Evolutionary conservation across 2,888 invertebrate species (phyloP), one percentile per base, ranked within the genome.

Genomic region (Schizaphis graminum): DNA sequence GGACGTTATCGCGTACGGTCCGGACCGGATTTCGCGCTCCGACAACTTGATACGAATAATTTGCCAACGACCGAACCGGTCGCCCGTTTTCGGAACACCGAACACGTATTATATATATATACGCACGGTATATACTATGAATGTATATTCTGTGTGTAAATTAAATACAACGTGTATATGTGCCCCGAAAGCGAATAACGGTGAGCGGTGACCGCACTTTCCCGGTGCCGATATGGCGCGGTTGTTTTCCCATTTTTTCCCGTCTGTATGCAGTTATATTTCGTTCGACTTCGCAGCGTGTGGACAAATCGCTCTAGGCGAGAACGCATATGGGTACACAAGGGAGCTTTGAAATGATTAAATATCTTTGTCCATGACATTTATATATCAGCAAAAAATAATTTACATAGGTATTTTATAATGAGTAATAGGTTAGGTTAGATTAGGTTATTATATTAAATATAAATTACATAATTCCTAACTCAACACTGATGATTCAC

Each of bases 1-100:
- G 28, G 7, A 28, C 44, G 47, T 35, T 44, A 85, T 13, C 61
- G 1, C n/a, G 90, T 5, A 77, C 35, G 2, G 35, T n/a, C n/a
- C 44, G 0, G 90, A 90, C 90, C 90, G 90, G 67, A 90, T 90
- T 77, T 77, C 35, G 67, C 67, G 89, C 49, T 41, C 13, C 35
- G 8, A 77, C 35, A 77, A 77, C 21, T 35, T 8, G 35, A 77
- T 8, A 35, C 3, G 77, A 77, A 67, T 47, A 35, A 67, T 47
- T 90, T 67, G 90, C 90, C 47, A 57, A 90, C 49, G 26, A 90
- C 77, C 77, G 35, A 77, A 77, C 90, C 90, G 90, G 90, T 49
- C 90, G 24, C 61, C 61, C 35, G 49, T 90, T 47, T 67, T n/a
- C 61, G 49, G 67, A 90, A 90, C 77, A 90, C 61, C 26, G n/a